A percentile compares a stretch with the other conserved stretches of the same genome.
phyloP scores from a whole-genome alignment of 2,797 vertebrate species.

The Leuciscus waleckii region DNA sequence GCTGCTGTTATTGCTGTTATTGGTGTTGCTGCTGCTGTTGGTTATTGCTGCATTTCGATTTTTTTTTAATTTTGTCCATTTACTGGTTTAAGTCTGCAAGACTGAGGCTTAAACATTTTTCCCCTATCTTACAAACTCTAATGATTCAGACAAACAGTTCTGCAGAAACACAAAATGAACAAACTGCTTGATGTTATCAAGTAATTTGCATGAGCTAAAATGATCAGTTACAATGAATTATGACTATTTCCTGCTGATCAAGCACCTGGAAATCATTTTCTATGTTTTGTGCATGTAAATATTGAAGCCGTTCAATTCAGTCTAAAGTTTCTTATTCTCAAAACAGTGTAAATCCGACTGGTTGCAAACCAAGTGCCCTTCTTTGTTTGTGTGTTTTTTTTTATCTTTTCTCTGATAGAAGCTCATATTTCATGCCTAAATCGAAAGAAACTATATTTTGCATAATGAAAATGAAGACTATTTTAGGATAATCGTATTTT shows the following conservation, averaged over 20 bases:
- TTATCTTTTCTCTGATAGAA: background rate
- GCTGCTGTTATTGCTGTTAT: no score
- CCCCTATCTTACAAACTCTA: no score
- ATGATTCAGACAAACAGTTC: background rate
- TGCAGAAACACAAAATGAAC: background rate
- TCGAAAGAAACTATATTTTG: background rate
- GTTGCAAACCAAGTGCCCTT: background rate
- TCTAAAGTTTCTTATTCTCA: background rate
- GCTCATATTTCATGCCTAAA: background rate
- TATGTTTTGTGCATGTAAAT: background rate
- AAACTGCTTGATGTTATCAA: background rate
- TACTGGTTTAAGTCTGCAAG: no score
- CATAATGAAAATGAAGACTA: background rate
- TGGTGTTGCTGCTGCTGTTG: no score
- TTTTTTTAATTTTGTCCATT: no score
- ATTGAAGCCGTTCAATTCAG: background rate
- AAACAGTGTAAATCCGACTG: background rate
- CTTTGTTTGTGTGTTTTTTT: background rate
- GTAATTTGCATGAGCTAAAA: background rate
- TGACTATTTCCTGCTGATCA: background rate
- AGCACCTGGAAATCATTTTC: background rate
- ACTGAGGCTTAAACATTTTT: no score
- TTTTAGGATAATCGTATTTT: background rate
- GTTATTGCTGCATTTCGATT: no score
- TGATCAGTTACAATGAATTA: background rate